Percentiles rank a stretch among this genome's conserved stretches.
Conservation (phyloP, 2,888 invertebrate genomes). For the Lamellibrachia columna region DNA sequence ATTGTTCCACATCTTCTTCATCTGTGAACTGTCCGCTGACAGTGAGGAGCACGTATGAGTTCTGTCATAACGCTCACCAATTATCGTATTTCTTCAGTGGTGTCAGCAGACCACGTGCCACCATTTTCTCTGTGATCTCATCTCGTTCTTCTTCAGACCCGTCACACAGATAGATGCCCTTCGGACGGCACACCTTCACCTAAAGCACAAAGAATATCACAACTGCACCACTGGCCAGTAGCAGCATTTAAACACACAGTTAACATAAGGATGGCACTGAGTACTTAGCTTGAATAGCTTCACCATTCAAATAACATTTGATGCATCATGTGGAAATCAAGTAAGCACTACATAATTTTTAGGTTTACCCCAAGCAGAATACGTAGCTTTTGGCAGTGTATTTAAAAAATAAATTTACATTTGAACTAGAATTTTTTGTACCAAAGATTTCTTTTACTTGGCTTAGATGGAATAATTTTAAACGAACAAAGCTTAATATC, state of each 20-base stretch:
- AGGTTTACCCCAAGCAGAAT: too few species aligned
- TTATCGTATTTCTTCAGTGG: conserved; percentile 87
- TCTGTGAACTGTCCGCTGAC: not conserved
- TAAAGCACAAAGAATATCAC: not conserved
- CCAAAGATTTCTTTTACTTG: too few species aligned
- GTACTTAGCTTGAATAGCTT: not conserved
- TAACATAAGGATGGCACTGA: not conserved
- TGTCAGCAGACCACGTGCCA: conserved; percentile 77
- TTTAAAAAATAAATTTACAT: too few species aligned
- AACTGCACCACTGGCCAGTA: not conserved
- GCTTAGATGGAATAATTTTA: too few species aligned
- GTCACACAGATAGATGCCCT: conserved; percentile 52
- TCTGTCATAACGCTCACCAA: conserved; percentile 20
- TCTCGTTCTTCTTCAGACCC: conserved; percentile 63
- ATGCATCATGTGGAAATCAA: not conserved
- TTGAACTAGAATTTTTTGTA: too few species aligned
- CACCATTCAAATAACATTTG: not conserved
- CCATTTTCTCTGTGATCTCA: conserved; percentile 68
- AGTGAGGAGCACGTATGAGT: not conserved
- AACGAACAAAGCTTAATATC: too few species aligned
- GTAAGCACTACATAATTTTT: not conserved
- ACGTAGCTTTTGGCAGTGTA: too few species aligned
- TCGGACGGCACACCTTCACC: conserved; percentile 44
- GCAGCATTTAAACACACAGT: not conserved
- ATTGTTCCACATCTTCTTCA: not conserved